A percentile compares a stretch with the other conserved stretches of the same genome.
These are phyloP conservation scores for Kryptolebias marmoratus DNA, from an alignment of 2,113 vertebrate species.

Conservation along the genomic window DNA sequence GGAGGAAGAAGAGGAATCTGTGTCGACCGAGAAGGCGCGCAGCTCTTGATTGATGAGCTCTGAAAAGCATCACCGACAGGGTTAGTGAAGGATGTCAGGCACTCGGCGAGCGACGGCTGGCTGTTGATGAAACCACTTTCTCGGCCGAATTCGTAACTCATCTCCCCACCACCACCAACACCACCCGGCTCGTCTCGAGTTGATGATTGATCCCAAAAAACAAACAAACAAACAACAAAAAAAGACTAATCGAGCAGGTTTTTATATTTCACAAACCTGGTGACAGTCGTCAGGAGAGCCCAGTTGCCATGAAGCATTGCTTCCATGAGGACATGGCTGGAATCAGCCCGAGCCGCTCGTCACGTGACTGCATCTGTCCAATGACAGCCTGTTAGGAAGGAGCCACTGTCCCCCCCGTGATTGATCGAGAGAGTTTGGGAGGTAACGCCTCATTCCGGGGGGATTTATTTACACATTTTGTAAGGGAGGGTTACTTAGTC, in stretches of 20 bases:
- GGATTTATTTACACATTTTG: slow-evolving; percentile 92
- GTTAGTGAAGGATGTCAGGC: slow-evolving; percentile 97
- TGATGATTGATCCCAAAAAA: too few relatives aligned
- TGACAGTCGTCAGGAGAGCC: slow-evolving; percentile 95
- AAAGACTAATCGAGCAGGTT: slow-evolving; percentile 74
- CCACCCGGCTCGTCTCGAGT: too few relatives aligned
- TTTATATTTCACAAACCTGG: slow-evolving; percentile 86
- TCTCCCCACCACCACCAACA: slow-evolving; percentile 56
- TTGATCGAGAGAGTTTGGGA: slow-evolving; percentile 97
- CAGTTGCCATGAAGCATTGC: slow-evolving; percentile 97
- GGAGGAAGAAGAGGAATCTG: slow-evolving; percentile 95
- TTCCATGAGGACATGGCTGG: slow-evolving; percentile 98
- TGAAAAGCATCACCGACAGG: slow-evolving; percentile 99
- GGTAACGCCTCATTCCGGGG: slow-evolving; percentile 95
- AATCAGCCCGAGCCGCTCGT: slow-evolving; percentile 99
- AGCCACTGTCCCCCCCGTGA: slow-evolving; percentile 98
- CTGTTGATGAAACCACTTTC: slow-evolving; percentile 99
- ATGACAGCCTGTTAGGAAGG: slow-evolving; percentile 99
- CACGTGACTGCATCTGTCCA: slow-evolving; percentile 99
- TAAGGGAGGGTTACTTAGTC: slow-evolving; percentile 47
- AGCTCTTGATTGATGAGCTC: slow-evolving; percentile 99
- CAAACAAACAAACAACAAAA: too few relatives aligned
- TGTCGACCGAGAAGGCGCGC: slow-evolving; percentile 97
- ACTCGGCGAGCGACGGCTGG: slow-evolving; percentile 99
- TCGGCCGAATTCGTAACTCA: slow-evolving; percentile 99